These are phyloP conservation scores for Hyaena hyaena DNA, from an alignment of 2,113 vertebrate genomes.

Conservation along the genomic window DNA sequence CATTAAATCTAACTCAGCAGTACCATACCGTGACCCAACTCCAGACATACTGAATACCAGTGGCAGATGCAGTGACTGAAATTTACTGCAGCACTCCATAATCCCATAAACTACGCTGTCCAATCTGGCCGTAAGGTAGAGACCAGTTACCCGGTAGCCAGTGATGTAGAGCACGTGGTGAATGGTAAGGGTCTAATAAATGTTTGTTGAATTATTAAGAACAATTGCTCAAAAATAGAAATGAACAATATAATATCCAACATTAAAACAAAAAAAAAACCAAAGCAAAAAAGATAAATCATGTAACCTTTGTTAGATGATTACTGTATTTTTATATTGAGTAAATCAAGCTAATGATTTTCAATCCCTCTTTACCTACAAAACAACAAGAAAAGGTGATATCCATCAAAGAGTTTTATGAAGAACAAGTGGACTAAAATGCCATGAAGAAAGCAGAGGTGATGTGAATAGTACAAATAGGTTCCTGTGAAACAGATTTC, in stretches of 20 bases:
- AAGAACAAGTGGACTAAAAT: neutral
- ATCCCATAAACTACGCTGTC: neutral
- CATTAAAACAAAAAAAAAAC: neutral
- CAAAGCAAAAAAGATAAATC: neutral
- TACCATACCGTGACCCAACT: fast-evolving
- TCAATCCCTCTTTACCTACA: neutral
- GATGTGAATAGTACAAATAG: neutral
- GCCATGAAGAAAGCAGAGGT: neutral
- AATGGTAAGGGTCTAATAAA: neutral
- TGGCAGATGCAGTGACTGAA: neutral
- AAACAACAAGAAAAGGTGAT: neutral
- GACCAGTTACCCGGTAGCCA: neutral
- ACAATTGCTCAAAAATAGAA: neutral
- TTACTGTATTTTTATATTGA: neutral
- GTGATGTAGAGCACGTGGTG: no score
- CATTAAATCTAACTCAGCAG: neutral
- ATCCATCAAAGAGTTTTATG: neutral
- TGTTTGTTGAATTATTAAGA: neutral
- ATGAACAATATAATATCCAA: neutral
- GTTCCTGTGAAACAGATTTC: neutral
- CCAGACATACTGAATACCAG: neutral
- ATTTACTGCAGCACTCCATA: neutral
- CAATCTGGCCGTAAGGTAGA: neutral
- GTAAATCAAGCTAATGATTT: neutral
- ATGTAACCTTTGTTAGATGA: neutral